Percentiles rank a stretch among this genome's conserved stretches.
These are phyloP conservation scores for Oedothorax gibbosus DNA, from an alignment of 1,140 invertebrate genomes.

Conservation along the genomic window DNA sequence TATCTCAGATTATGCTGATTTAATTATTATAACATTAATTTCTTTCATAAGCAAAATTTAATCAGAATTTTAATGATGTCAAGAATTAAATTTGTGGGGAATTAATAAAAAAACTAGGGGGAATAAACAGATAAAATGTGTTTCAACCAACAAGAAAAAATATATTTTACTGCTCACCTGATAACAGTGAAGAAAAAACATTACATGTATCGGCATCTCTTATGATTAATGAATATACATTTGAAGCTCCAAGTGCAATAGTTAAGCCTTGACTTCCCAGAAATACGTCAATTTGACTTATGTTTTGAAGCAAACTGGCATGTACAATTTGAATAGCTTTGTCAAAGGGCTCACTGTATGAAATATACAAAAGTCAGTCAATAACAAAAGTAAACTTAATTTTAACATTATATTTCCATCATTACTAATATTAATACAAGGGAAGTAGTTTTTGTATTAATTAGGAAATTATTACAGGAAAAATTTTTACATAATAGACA, in stretches of 20 bases:
- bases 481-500: too few relatives aligned
- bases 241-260: constrained; percentile 11
- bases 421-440: too few relatives aligned
- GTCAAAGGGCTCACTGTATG: constrained; percentile 36
- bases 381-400: too few relatives aligned
- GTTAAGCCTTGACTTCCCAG: constrained; percentile 44
- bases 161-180: constrained; percentile 23
- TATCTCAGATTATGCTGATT: too few relatives aligned
- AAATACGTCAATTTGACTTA: constrained; percentile 41
- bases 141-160: not conserved
- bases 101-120: too few relatives aligned
- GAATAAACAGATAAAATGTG: not conserved
- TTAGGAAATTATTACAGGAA: too few relatives aligned
- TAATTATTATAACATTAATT: not conserved
- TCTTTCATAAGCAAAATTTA: too few relatives aligned
- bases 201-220: constrained; percentile 53
- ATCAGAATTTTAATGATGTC: too few relatives aligned
- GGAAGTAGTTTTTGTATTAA: too few relatives aligned
- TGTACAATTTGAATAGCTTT: constrained; percentile 42
- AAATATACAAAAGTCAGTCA: not conserved
- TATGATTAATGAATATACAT: constrained; percentile 32
- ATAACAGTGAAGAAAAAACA: constrained; percentile 29
- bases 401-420: too few relatives aligned
- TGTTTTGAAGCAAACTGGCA: not conserved
- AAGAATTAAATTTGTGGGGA: too few relatives aligned